These are phyloP conservation scores for Pheucticus melanocephalus DNA, from an alignment of 2,113 vertebrate genomes.

Conservation along the genomic window DNA sequence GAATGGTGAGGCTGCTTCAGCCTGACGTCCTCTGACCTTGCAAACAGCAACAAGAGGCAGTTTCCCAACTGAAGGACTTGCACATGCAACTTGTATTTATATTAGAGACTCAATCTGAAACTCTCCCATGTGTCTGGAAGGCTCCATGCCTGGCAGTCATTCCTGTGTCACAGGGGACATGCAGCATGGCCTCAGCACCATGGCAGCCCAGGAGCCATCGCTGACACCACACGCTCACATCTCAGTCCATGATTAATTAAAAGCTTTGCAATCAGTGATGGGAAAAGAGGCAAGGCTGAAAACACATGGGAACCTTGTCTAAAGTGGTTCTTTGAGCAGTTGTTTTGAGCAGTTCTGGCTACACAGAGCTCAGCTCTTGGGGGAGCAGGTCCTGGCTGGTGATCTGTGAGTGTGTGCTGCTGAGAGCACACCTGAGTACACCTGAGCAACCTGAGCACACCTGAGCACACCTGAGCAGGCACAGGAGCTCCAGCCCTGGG, in stretches of 20 bases:
- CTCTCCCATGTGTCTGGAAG: not conserved
- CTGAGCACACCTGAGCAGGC: not conserved
- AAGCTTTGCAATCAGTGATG: not conserved
- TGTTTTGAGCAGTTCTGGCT: not conserved
- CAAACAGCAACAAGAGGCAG: not conserved
- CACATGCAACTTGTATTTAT: not conserved
- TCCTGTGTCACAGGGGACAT: not conserved
- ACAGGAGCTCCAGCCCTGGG: rapidly evolving
- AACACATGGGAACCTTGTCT: not conserved
- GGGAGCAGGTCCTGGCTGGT: not conserved
- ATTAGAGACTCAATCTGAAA: not conserved
- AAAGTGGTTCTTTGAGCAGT: not conserved
- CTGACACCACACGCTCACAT: rapidly evolving
- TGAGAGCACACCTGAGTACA: not conserved
- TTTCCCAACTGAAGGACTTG: not conserved
- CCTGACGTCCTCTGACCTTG: not conserved
- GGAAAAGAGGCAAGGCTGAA: not conserved
- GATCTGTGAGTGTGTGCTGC: rapidly evolving
- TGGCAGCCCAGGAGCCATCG: rapidly evolving
- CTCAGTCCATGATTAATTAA: not conserved
- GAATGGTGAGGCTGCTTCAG: not conserved
- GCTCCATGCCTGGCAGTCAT: not conserved
- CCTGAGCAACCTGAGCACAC: not conserved
- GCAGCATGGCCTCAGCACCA: not conserved
- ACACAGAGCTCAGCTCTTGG: rapidly evolving